Base-by-base conservation (phyloP, 64 coral and sea anemone genomes). In the Acropora yongei region DNA sequence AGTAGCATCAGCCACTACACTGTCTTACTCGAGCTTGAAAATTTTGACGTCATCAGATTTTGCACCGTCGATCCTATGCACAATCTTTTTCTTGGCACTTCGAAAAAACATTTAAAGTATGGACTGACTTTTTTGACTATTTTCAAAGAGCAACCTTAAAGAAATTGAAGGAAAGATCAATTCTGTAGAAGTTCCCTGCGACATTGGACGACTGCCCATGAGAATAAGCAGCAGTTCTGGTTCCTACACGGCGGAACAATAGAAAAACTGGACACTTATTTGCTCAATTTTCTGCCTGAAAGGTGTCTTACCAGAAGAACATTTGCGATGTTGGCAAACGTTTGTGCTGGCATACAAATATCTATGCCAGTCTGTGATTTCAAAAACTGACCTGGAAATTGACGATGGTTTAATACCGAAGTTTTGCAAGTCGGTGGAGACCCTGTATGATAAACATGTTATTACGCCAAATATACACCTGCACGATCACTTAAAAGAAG, bases 31-130 rank as follows among this genome's bases (percentile, higher is more conserved):
- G 79, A 94, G 16, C 92, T 94, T 5, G 50, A 72, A 4, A 89
- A 94, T 61, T 90, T 76, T 72, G 30, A 80, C 44, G 65, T 72
- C 17, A 88, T 78, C 11, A 20, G n/a, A 77, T 58, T 89, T 9
- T 75, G 68, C 72, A 71, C 48, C 1, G 66, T 90, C 5, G 88
- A 90, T 45, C 88, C 88, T 6, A 90, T 90, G 88, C 88, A 90
- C n/a, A 90, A 80, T 19, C 57, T 90, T 2, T 90, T 90, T 51
- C 47, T 90, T 4, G 90, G 73, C 47, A 87, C 84, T 45, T 17
- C 68, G 9, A 87, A 87, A 75, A 87, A 44, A 87, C 51, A 48
- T 55, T 57, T 45, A 40, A 75, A 18, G 9, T 87, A 51, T 87
- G 84, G 84, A 74, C 30, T 30, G 84, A 87, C 40, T 41, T 30